These are phyloP conservation scores for Formica selysi DNA, from an alignment of 1,140 invertebrate genomes.

Conservation along the genomic window DNA sequence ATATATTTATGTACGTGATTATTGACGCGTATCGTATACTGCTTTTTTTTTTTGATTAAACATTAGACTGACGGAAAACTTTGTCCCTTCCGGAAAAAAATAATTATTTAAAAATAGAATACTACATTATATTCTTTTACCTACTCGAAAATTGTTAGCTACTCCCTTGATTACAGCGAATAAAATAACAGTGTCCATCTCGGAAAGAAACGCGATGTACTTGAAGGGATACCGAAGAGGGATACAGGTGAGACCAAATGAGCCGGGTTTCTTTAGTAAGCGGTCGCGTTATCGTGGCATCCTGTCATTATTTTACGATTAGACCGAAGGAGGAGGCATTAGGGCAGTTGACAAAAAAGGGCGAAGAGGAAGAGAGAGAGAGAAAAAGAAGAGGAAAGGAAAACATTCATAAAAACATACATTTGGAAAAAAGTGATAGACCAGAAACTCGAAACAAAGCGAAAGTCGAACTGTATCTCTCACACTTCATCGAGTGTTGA, in stretches of 20 bases:
- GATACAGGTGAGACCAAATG: constrained; percentile 45
- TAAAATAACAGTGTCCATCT: constrained; percentile 48
- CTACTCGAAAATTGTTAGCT: background rate
- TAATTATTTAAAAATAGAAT: background rate
- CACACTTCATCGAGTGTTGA: background rate
- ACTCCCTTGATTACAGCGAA: constrained; percentile 17
- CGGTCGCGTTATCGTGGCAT: constrained; percentile 56
- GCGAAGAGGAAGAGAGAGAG: background rate
- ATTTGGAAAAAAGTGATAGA: constrained; percentile 35
- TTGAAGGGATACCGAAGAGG: background rate
- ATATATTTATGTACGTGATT: background rate
- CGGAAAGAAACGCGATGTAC: constrained; percentile 17
- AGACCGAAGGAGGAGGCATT: constrained; percentile 69
- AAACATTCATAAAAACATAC: constrained; percentile 62
- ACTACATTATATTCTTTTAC: background rate
- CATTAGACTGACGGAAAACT: constrained; percentile 9
- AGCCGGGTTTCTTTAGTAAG: constrained; percentile 61
- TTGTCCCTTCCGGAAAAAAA: background rate
- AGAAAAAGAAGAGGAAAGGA: constrained; percentile 9
- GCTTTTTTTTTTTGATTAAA: background rate
- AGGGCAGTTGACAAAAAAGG: constrained; percentile 61
- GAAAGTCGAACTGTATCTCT: background rate
- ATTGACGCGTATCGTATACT: background rate
- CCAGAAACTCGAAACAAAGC: background rate
- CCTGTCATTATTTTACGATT: constrained; percentile 83